phyloP scores from a whole-genome alignment of 2,888 invertebrate genomes.

The Trachelus troglodyta region DNA sequence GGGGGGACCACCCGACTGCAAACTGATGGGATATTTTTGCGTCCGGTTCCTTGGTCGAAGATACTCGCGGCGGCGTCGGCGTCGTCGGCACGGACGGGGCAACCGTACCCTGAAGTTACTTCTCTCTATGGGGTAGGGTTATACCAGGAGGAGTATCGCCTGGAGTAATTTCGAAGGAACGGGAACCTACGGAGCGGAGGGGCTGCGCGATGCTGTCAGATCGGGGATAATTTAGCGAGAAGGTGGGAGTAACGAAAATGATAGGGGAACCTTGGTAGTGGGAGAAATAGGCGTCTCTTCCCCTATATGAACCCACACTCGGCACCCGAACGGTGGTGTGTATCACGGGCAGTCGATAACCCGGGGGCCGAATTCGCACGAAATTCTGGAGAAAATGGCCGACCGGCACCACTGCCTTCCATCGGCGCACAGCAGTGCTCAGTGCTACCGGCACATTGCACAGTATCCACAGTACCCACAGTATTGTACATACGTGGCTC shows the following conservation, averaged over 20 bases:
- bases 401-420: constrained; percentile 6
- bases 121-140: too few species aligned
- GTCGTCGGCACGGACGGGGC: constrained; percentile 31
- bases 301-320: constrained; percentile 30
- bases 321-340: constrained; percentile 15
- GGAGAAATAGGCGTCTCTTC: constrained; percentile 30
- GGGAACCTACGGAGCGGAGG: constrained; percentile 21
- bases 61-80: constrained; percentile 28
- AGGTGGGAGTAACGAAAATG: constrained; percentile 2
- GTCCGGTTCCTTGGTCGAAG: constrained; percentile 7
- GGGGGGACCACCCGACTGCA: too few species aligned
- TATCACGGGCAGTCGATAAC: constrained; percentile 51
- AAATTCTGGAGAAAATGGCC: constrained; percentile 57
- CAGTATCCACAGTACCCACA: too few species aligned
- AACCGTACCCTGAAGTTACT: constrained; percentile 15
- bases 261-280: constrained; percentile 15
- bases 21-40: too few species aligned
- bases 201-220: constrained; percentile 6
- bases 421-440: too few species aligned
- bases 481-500: too few species aligned
- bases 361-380: constrained; percentile 55
- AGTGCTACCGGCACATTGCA: too few species aligned
- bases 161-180: constrained; percentile 12
- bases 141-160: too few species aligned
- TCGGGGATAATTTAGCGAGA: not conserved